These are phyloP conservation scores for Vanessa cardui DNA, from an alignment of 2,888 invertebrate genomes.

Conservation along the genomic window DNA sequence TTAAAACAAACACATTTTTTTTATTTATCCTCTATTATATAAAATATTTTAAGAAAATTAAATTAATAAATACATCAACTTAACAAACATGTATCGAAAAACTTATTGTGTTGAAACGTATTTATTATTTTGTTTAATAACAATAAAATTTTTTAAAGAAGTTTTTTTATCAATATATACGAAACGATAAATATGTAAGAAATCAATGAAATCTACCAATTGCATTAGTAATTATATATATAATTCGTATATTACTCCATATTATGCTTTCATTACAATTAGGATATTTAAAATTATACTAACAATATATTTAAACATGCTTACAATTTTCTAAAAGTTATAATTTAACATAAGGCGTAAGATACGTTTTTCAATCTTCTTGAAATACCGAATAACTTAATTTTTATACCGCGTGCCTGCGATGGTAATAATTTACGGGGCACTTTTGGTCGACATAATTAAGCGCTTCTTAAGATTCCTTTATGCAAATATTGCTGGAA, in stretches of 20 bases:
- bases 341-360: not conserved
- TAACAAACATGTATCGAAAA: too few relatives aligned
- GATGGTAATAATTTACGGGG: constrained; percentile 59
- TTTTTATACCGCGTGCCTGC: constrained; percentile 57
- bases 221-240: too few relatives aligned
- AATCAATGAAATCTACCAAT: too few relatives aligned
- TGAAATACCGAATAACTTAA: constrained; percentile 59
- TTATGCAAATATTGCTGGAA: constrained; percentile 74
- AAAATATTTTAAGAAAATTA: constrained; percentile 6
- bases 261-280: too few relatives aligned
- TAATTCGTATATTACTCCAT: too few relatives aligned
- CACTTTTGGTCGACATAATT: constrained; percentile 60
- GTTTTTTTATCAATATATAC: too few relatives aligned
- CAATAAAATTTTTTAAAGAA: too few relatives aligned
- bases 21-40: constrained; percentile 15
- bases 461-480: constrained; percentile 74
- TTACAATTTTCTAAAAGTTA: not conserved
- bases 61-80: not conserved
- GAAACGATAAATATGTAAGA: too few relatives aligned
- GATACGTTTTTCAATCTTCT: constrained; percentile 19
- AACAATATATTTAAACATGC: not conserved
- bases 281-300: too few relatives aligned
- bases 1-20: constrained; percentile 25
- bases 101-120: too few relatives aligned
- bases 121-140: too few relatives aligned